A percentile compares a stretch with the other conserved stretches of the same genome.
phyloP scores from a whole-genome alignment of 2,888 invertebrate species.

The Euplagia quadripunctaria region DNA sequence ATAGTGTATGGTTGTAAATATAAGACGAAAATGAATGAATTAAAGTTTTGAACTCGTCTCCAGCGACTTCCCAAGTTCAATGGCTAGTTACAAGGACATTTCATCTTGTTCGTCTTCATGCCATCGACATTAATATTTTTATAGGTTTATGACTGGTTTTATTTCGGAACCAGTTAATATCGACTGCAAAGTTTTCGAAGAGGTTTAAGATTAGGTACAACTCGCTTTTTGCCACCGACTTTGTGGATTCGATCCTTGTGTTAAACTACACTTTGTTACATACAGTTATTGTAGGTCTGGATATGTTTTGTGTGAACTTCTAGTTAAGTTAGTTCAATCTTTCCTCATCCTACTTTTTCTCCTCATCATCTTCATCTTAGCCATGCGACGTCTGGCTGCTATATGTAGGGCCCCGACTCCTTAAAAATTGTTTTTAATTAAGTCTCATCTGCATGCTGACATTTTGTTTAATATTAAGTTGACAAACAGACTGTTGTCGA shows the following conservation, averaged over 20 bases:
- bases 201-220: not conserved
- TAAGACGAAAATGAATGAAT: not conserved
- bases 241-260: not conserved
- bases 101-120: constrained; percentile 12
- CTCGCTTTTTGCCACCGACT: not conserved
- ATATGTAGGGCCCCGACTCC: no score
- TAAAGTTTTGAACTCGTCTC: constrained; percentile 2
- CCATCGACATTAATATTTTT: constrained; percentile 8
- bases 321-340: no score
- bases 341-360: no score
- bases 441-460: no score
- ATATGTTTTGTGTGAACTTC: no score
- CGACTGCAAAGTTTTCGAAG: not conserved
- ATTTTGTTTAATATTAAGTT: no score
- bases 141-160: not conserved
- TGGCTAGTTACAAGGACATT: constrained; percentile 32
- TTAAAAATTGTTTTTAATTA: no score
- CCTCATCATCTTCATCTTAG: no score
- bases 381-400: no score
- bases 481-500: no score
- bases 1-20: not conserved
- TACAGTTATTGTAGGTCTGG: no score
- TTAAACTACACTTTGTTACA: no score
- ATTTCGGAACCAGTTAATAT: not conserved
- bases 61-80: constrained; percentile 37